Evolutionary conservation across 1,140 invertebrate species (phyloP).

Genomic region (Drosophila nasuta): DNA sequence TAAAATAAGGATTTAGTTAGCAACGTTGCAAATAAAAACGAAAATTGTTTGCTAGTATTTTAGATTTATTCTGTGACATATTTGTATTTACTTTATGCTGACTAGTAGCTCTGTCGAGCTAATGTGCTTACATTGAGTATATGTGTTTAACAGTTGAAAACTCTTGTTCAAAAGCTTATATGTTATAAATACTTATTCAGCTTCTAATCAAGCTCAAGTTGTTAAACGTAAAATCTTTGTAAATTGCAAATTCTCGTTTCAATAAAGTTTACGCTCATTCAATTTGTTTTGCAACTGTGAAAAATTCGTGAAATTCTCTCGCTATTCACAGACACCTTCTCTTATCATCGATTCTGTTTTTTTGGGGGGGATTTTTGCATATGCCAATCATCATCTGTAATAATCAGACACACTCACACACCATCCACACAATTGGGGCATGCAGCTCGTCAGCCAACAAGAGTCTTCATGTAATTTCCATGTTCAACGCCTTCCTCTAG

Average conservation of each 20-base stretch:
- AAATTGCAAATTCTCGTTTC: no score
- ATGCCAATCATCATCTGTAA: conserved; percentile 2
- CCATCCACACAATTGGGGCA: conserved; percentile 6
- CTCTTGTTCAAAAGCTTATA: no score
- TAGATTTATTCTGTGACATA: no score
- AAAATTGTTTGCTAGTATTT: no score
- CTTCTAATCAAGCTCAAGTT: no score
- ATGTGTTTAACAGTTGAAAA: no score
- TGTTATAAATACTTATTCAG: no score
- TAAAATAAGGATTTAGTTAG: conserved; percentile 3
- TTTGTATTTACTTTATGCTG: no score
- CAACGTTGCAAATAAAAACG: not conserved
- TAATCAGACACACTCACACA: not conserved
- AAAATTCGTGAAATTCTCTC: not conserved
- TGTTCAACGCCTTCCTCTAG: conserved; percentile 1
- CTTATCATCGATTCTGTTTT: not conserved
- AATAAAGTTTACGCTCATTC: no score
- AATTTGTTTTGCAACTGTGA: not conserved
- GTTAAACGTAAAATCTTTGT: no score
- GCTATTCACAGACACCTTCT: not conserved
- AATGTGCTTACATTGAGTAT: no score
- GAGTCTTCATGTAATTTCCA: conserved; percentile 10
- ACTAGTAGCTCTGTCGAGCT: no score
- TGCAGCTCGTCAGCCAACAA: conserved; percentile 9
- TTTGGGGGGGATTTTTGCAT: not conserved